phyloP scores from a whole-genome alignment of 1,140 invertebrate genomes.

The Pogonognathellus flavescens region DNA sequence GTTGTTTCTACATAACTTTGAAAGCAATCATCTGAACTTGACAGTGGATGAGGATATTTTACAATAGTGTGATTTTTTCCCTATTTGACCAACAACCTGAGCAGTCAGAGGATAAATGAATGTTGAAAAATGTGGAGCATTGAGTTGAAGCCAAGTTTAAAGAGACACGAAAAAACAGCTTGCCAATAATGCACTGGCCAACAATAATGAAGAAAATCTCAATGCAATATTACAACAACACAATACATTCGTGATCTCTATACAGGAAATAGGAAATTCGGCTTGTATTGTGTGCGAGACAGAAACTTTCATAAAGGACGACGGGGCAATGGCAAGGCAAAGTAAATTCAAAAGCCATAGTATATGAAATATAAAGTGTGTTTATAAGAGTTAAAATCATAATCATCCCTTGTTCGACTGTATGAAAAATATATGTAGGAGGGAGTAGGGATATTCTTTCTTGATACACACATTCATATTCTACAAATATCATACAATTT shows the following conservation, averaged over 20 bases:
- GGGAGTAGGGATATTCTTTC: too few species aligned
- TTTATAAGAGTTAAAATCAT: neutral
- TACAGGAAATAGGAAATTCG: neutral
- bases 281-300: neutral
- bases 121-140: conserved; percentile 24
- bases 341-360: neutral
- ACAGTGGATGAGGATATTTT: too few species aligned
- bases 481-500: too few species aligned
- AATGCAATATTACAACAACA: neutral
- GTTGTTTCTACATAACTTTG: too few species aligned
- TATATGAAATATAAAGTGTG: neutral
- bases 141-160: neutral
- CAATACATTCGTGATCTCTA: neutral
- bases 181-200: conserved; percentile 16
- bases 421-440: too few species aligned
- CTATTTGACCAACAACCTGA: too few species aligned
- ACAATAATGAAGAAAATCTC: neutral
- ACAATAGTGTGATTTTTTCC: too few species aligned
- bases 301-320: neutral
- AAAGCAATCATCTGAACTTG: too few species aligned
- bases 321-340: neutral
- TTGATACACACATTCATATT: too few species aligned
- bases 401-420: too few species aligned
- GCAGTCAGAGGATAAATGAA: neutral
- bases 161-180: neutral